These are phyloP conservation scores for Lepisosteus osseus DNA, from an alignment of 2,113 vertebrate genomes.

Conservation along the genomic window DNA sequence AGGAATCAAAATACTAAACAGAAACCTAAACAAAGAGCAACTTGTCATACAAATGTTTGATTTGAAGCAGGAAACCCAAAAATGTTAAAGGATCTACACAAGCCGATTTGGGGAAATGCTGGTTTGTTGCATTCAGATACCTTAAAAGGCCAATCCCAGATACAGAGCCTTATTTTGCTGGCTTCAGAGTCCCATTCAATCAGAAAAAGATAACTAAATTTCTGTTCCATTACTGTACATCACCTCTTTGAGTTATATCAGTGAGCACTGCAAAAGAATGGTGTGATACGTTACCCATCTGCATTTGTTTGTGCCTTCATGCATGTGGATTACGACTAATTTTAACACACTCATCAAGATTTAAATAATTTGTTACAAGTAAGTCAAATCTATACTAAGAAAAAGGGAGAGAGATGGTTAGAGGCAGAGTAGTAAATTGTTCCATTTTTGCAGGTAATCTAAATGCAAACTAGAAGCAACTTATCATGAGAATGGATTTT, in stretches of 20 bases:
- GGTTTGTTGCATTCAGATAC: neutral
- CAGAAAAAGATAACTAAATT: slow-evolving; percentile 4
- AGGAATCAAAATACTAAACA: no score
- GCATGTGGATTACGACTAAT: slow-evolving; percentile 71
- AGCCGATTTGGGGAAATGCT: no score
- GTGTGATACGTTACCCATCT: slow-evolving; percentile 22
- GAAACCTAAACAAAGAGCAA: no score
- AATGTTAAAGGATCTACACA: no score
- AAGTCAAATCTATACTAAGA: slow-evolving; percentile 87
- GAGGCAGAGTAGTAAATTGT: slow-evolving; percentile 99
- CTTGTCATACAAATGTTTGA: no score
- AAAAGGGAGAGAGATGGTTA: slow-evolving; percentile 93
- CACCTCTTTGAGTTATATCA: slow-evolving; percentile 4
- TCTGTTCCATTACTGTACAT: neutral
- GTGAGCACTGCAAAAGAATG: slow-evolving; percentile 15
- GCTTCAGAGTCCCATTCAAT: neutral
- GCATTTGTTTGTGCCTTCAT: slow-evolving; percentile 22
- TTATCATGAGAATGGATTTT: slow-evolving; percentile 99
- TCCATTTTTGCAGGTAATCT: slow-evolving; percentile 99
- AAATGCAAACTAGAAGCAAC: slow-evolving; percentile 99
- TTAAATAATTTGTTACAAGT: slow-evolving; percentile 92
- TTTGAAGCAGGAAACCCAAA: no score
- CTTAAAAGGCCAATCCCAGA: neutral
- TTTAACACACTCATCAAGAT: slow-evolving; percentile 93
- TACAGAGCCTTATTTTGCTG: neutral